Evolutionary conservation across 2,113 vertebrate species (phyloP).

Genomic region (Sander vitreus): DNA sequence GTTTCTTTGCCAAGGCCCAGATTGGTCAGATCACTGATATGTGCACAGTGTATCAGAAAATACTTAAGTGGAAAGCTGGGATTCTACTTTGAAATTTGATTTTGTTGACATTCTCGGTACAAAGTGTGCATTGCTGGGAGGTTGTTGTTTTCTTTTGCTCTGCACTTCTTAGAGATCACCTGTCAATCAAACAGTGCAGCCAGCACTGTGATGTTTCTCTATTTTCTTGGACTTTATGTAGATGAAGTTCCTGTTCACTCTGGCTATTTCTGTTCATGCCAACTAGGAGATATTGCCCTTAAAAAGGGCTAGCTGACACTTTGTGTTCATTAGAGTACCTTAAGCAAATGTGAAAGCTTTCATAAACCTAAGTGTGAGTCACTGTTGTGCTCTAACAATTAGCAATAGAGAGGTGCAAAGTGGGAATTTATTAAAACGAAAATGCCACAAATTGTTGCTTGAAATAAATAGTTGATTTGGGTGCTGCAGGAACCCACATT

Average conservation of each 20-base stretch:
- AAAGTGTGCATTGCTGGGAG: conserved; percentile 35
- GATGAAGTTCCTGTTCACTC: conserved; percentile 11
- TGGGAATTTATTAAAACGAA: conserved; percentile 59
- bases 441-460: conserved; percentile 33
- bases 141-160: not conserved
- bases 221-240: not conserved
- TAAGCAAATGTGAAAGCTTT: conserved; percentile 63
- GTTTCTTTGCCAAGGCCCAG: conserved; percentile 56
- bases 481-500: conserved; percentile 2
- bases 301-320: conserved; percentile 18
- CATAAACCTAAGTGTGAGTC: conserved; percentile 25
- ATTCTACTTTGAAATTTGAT: conserved; percentile 50
- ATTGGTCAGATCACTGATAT: conserved; percentile 56
- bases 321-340: conserved; percentile 25
- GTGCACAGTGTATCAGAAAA: conserved; percentile 20
- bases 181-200: conserved; percentile 42
- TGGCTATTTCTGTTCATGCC: conserved; percentile 19
- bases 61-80: conserved; percentile 22
- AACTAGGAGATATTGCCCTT: not conserved
- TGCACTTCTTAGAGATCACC: conserved; percentile 39
- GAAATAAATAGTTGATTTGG: conserved; percentile 23
- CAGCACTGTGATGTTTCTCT: not conserved
- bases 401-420: conserved; percentile 51
- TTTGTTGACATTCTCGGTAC: conserved; percentile 45
- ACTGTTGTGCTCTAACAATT: conserved; percentile 43